phyloP scores from a whole-genome alignment of 2,888 invertebrate species.

The Standfussiana lucernea region DNA sequence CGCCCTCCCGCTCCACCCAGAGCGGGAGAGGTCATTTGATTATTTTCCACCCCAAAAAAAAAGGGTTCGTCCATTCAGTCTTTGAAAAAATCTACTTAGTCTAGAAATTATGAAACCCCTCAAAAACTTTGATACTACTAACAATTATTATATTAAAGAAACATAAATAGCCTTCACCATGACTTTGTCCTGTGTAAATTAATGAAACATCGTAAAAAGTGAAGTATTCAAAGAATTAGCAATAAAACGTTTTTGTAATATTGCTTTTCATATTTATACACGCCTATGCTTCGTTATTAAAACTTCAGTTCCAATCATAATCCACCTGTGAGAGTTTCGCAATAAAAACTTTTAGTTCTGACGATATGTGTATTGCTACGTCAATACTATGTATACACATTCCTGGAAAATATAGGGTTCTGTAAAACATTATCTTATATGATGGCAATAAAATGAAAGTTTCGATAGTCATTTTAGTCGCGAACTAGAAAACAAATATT shows the following conservation, averaged over 20 bases:
- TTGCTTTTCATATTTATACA: slow-evolving; percentile 27
- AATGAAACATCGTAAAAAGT: slow-evolving; percentile 30
- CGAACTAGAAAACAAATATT: background rate
- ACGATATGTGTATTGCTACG: background rate
- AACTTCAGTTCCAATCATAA: slow-evolving; percentile 15
- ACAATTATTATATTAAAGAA: background rate
- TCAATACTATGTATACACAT: background rate
- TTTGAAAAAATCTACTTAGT: too few species aligned
- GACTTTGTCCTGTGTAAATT: slow-evolving; percentile 13
- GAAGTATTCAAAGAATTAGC: slow-evolving; percentile 40
- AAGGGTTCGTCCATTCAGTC: too few species aligned
- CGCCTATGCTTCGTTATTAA: slow-evolving; percentile 8
- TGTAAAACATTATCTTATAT: background rate
- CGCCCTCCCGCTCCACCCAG: too few species aligned
- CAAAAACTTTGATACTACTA: background rate
- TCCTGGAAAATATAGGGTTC: background rate
- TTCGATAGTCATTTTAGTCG: background rate
- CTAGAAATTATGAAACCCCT: background rate
- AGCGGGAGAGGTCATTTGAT: too few species aligned
- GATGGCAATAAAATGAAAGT: background rate
- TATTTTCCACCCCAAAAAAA: too few species aligned
- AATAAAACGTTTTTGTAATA: slow-evolving; percentile 45
- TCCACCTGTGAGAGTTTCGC: background rate
- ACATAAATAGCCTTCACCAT: slow-evolving; percentile 16
- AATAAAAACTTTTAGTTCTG: background rate